These are phyloP conservation scores for Tetragonisca angustula DNA, from an alignment of 2,888 invertebrate species.

Conservation along the genomic window DNA sequence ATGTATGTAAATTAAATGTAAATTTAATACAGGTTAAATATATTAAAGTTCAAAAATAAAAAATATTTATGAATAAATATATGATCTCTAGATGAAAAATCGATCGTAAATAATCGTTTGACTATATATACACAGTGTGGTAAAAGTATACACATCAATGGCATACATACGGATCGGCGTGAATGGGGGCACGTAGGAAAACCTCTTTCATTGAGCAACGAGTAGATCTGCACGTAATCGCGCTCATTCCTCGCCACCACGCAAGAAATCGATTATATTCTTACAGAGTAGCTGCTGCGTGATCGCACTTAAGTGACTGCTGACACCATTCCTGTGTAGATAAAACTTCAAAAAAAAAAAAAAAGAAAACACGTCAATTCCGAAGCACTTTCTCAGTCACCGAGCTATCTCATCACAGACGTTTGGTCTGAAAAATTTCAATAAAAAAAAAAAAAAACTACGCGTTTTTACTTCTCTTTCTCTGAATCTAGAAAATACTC, in stretches of 20 bases:
- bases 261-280: slow-evolving; percentile 58
- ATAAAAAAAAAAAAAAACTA: too few relatives aligned
- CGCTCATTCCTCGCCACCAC: slow-evolving; percentile 25
- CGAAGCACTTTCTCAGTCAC: background rate
- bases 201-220: slow-evolving; percentile 50
- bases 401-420: background rate
- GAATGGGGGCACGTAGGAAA: slow-evolving; percentile 31
- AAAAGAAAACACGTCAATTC: background rate
- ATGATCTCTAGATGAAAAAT: background rate
- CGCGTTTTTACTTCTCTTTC: background rate
- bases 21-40: too few relatives aligned
- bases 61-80: too few relatives aligned
- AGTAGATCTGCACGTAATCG: slow-evolving; percentile 39
- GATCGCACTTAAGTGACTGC: slow-evolving; percentile 40
- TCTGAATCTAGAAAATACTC: background rate
- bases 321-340: slow-evolving; percentile 35
- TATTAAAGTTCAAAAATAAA: too few relatives aligned
- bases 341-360: background rate
- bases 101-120: background rate
- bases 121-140: background rate
- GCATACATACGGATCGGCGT: slow-evolving; percentile 21
- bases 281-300: slow-evolving; percentile 42
- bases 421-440: background rate
- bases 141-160: slow-evolving; percentile 35
- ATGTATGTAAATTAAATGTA: too few relatives aligned